Evolutionary conservation across 2,888 invertebrate genomes (phyloP), one percentile per base, ranked within the genome.

Genomic region (Patella pellucida): DNA sequence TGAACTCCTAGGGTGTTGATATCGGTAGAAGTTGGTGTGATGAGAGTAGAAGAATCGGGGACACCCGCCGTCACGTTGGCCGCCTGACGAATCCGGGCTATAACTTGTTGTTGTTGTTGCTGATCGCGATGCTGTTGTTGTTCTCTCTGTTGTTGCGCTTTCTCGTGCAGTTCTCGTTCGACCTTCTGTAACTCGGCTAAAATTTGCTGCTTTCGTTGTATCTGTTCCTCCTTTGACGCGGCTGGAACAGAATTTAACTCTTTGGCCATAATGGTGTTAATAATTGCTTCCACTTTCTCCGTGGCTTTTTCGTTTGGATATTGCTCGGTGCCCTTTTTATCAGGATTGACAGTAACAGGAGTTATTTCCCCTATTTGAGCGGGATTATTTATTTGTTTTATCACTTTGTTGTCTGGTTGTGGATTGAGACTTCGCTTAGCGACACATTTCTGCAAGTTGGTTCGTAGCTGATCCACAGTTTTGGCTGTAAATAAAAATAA

Each of bases 121-220:
- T 85, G 82, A 72, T 82, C 83, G n/a, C 79, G 78, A 41, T 85
- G 86, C 72, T 88, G 87, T 41, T 87, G 86, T 72, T 88, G 88
- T 73, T 87, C 86, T 73, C 85, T 78, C 70, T 85, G 85, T 69
- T 85, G 84, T 69, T 89, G 89, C 83, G 90, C 89, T 78, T 94
- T 91, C 85, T 94, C 94, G 82, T 94, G 92, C 78, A 94, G 90
- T 85, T 95, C 94, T 81, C 94, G 92, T 89, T 95, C 95, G 52
- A 76, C 76, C 90, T 94, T 93, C 93, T 94, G 91, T 79, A 94
- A 90, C 89, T 95, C 95, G 85, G 94, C 94, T 52, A 94, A 92
- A 85, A 95, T 94, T 80, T 89, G 89, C 87, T 94, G 94, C 89
- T 94, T 94, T 86, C 94, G 94, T 74, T 93, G 91, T 80, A 94